Conservation (phyloP, 2,113 vertebrate genomes). For the Python bivittatus region DNA sequence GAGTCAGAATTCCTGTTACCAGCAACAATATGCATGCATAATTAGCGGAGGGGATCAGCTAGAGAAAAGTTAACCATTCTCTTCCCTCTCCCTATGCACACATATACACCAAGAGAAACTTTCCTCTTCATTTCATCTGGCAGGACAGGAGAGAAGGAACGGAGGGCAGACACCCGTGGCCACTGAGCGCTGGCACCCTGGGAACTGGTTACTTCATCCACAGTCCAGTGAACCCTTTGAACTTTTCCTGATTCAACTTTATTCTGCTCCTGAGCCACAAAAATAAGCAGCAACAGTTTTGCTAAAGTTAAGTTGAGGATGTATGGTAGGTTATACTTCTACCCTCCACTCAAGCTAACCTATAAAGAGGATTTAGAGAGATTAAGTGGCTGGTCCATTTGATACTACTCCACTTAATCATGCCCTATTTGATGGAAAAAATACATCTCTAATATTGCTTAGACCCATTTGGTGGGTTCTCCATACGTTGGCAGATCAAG, state of each 20-base stretch:
- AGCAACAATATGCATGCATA: neutral
- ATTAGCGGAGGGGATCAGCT: neutral
- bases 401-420: neutral
- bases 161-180: neutral
- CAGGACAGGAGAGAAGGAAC: neutral
- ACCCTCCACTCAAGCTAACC: neutral
- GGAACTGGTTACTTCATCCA: neutral
- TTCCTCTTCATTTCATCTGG: neutral
- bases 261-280: neutral
- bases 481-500: neutral
- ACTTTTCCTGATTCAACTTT: neutral
- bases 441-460: neutral
- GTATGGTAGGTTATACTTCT: neutral
- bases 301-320: neutral
- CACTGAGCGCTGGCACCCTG: neutral
- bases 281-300: neutral
- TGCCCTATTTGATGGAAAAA: neutral
- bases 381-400: neutral
- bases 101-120: neutral
- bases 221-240: neutral
- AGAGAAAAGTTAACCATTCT: neutral
- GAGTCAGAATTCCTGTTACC: neutral
- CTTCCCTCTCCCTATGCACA: neutral
- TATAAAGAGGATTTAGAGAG: neutral
- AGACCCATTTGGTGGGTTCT: neutral